Conservation (phyloP, 2,113 vertebrate species). For the Candoia aspera region DNA sequence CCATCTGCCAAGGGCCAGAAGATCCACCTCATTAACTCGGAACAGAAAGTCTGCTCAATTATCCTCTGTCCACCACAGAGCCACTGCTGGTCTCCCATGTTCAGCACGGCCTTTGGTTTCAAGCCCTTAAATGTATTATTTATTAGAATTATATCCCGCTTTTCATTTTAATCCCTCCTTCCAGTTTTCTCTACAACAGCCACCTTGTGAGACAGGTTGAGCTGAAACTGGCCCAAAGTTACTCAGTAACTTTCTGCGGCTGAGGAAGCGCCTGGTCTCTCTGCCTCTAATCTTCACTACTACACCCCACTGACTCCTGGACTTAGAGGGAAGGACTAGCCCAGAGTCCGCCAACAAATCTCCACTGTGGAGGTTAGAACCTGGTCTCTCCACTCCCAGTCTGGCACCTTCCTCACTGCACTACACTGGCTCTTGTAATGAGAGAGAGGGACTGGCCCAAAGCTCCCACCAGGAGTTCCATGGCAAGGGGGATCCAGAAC, state of each 20-base stretch:
- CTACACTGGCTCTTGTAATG: neutral
- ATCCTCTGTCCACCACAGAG: neutral
- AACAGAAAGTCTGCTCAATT: neutral
- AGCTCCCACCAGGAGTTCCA: neutral
- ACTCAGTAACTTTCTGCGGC: neutral
- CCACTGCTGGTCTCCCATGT: neutral
- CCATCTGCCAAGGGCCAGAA: neutral
- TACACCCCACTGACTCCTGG: neutral
- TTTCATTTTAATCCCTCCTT: neutral
- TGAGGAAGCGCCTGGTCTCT: neutral
- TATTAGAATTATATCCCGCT: neutral
- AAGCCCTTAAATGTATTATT: neutral
- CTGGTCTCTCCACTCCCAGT: neutral
- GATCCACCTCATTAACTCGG: neutral
- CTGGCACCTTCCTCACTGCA: neutral
- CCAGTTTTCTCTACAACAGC: neutral
- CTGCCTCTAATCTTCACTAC: neutral
- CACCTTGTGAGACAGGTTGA: neutral
- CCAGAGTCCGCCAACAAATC: neutral
- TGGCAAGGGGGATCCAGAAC: too few species aligned
- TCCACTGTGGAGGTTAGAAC: neutral
- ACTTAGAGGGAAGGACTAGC: neutral
- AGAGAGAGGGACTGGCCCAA: neutral
- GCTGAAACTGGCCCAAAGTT: neutral
- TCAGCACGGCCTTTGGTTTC: neutral